Conservation (phyloP, 2,797 vertebrate species). For the Cossypha heuglini region DNA sequence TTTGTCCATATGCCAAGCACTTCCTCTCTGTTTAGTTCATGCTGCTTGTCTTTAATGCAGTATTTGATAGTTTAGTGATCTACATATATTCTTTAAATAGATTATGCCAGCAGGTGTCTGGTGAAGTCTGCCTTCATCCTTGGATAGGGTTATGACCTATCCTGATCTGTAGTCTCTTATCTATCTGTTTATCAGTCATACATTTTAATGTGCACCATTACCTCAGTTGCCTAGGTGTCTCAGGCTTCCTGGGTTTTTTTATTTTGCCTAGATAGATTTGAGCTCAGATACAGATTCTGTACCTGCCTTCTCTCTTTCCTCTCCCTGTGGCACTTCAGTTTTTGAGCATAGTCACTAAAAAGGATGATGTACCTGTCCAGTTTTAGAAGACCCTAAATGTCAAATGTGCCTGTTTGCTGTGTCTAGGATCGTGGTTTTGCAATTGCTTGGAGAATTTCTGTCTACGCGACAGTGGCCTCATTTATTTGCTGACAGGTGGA, state of each 20-base stretch:
- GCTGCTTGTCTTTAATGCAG: not conserved
- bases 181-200: not conserved
- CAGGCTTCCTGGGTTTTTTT: not conserved
- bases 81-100: not conserved
- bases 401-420: not conserved
- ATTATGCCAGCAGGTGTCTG: not conserved
- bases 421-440: not conserved
- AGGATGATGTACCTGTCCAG: fast-evolving
- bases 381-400: not conserved
- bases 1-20: not conserved
- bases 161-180: not conserved
- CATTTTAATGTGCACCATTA: not conserved
- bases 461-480: fast-evolving
- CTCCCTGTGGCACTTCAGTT: not conserved
- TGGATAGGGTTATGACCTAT: not conserved
- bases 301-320: not conserved
- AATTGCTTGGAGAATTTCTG: not conserved
- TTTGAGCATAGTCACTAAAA: not conserved
- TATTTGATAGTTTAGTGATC: not conserved
- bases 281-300: not conserved
- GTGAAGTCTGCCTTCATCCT: not conserved
- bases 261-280: not conserved
- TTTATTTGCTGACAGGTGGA: not conserved
- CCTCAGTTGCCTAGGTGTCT: not conserved
- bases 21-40: not conserved